These are phyloP conservation scores for Acleris literana DNA, from an alignment of 2,888 invertebrate genomes.

Conservation along the genomic window DNA sequence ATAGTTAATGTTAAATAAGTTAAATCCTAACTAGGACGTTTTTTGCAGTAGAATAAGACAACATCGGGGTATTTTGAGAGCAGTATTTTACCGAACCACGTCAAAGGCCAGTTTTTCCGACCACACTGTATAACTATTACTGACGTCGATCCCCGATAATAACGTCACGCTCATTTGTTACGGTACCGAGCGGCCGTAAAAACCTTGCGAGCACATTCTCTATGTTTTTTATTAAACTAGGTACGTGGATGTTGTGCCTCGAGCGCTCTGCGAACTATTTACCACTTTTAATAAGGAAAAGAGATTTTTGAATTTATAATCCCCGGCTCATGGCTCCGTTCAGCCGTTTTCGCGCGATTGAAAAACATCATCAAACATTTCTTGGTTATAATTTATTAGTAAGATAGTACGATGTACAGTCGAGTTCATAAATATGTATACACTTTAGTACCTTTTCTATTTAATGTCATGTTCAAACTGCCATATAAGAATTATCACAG, in stretches of 20 bases:
- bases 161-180: conserved; percentile 37
- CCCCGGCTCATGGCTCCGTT: too few relatives aligned
- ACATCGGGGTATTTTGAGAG: background rate
- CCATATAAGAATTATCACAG: too few relatives aligned
- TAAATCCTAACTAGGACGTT: too few relatives aligned
- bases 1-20: too few relatives aligned
- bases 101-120: background rate
- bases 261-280: background rate
- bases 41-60: background rate
- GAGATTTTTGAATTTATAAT: too few relatives aligned
- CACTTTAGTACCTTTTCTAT: too few relatives aligned
- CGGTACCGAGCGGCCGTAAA: conserved; percentile 32
- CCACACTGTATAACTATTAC: conserved; percentile 19
- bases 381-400: too few relatives aligned
- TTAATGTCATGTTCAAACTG: too few relatives aligned
- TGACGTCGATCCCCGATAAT: conserved; percentile 35
- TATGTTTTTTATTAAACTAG: conserved; percentile 31
- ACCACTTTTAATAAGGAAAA: background rate
- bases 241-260: conserved; percentile 25
- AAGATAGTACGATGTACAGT: too few relatives aligned
- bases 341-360: too few relatives aligned
- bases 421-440: too few relatives aligned
- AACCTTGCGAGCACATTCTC: conserved; percentile 33
- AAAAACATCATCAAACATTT: too few relatives aligned
- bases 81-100: conserved; percentile 6